phyloP scores from a whole-genome alignment of 2,113 vertebrate genomes.

The Nerophis lumbriciformis region DNA sequence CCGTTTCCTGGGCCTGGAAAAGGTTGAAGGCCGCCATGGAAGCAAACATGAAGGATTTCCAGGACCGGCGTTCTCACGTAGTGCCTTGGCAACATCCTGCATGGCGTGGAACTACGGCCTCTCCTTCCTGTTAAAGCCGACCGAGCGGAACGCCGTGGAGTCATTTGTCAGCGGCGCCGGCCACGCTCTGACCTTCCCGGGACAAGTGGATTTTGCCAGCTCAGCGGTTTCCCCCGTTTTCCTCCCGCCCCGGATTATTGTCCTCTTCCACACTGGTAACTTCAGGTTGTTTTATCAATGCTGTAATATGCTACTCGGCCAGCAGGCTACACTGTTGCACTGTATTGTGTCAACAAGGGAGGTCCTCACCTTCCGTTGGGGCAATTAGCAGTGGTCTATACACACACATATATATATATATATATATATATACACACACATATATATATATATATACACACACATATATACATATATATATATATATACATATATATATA shows the following conservation, averaged over 20 bases:
- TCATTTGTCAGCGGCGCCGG: slow-evolving; percentile 53
- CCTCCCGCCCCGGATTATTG: slow-evolving; percentile 38
- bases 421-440: too few species aligned
- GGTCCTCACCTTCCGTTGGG: too few species aligned
- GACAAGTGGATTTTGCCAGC: slow-evolving; percentile 40
- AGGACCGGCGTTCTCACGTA: too few species aligned
- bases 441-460: too few species aligned
- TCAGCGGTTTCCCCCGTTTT: slow-evolving; percentile 47
- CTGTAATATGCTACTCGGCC: slow-evolving; percentile 7
- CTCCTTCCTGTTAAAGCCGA: slow-evolving; percentile 33
- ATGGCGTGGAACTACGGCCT: background rate
- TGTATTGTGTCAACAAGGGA: too few species aligned
- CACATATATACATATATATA: too few species aligned
- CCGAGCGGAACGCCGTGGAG: slow-evolving; percentile 47
- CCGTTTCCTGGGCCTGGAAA: too few species aligned
- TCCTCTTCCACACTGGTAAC: slow-evolving; percentile 46
- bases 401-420: too few species aligned
- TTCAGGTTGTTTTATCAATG: background rate
- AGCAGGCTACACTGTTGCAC: slow-evolving; percentile 25
- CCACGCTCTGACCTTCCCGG: slow-evolving; percentile 53
- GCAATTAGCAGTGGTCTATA: too few species aligned
- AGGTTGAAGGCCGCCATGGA: too few species aligned
- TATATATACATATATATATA: too few species aligned
- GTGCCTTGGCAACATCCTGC: background rate
- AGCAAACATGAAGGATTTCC: too few species aligned